Base-by-base conservation (phyloP, 2,797 vertebrate species). In the Paguma larvata region DNA sequence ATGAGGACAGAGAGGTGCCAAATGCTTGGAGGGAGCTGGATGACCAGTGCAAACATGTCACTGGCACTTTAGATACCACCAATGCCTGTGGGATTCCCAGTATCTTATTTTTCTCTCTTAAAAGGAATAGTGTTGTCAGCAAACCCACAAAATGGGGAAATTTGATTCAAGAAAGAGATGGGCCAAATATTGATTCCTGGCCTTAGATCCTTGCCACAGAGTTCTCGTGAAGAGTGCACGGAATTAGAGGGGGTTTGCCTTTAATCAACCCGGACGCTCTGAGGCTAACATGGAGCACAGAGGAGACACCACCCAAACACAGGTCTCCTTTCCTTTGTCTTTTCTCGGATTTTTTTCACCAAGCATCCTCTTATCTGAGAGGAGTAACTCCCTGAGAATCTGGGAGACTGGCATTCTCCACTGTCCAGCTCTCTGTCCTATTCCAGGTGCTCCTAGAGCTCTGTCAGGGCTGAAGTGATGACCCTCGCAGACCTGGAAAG, bases 401-500 rank as follows among this genome's bases (percentile, higher is more conserved):
- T 0, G 9, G 8, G 3, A 53, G 44, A 21, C 0, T 18, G 23
- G n/a, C 3, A 13, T 62, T 85, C 27, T 41, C 56, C 6, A 19
- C 19, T 32, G 38, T 9, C 27, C 51, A n/a, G 6, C 27, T 73
- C 19, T 68, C 59, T 65, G 56, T 6, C 51, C 2, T 44, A 6
- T 32, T 78, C 27, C 25, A 84, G n/a, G 11, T 56, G 32, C 16
- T 53, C 8, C 27, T 4, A 5, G 65, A 46, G 34, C 11, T 23
- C 15, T 0, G 0, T 68, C 1, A 1, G 3, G 19, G 72, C 12
- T 25, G 2, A 91, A 27, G 34, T 53, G 13, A 4, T 4, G 1
- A 46, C 8, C 68, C 27, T 88, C 10, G 34, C 9, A 44, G 38
- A 70, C 30, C 38, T 73, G 48, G 14, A 82, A 87, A 82, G 51